A percentile compares a stretch with the other conserved stretches of the same genome.
Evolutionary conservation across 2,113 vertebrate genomes (phyloP).

Genomic region (Accipiter virgatus): DNA sequence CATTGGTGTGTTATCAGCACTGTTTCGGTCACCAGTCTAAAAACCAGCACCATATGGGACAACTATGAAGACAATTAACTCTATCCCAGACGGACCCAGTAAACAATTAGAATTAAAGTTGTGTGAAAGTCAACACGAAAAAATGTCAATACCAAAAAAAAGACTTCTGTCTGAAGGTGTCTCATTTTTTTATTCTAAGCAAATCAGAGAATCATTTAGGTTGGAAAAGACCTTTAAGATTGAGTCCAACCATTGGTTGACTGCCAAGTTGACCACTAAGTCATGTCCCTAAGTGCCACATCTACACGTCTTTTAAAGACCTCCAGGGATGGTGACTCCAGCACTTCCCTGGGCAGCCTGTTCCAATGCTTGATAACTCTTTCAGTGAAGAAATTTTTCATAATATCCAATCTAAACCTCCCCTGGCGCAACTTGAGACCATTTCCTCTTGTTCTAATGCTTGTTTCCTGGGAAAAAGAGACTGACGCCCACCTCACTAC

Average conservation of each 20-base stretch:
- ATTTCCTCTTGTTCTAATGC: background rate
- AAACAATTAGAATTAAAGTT: background rate
- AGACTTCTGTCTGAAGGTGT: background rate
- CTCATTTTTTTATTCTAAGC: background rate
- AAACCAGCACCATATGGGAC: background rate
- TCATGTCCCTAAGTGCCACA: background rate
- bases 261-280: too few species aligned
- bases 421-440: background rate
- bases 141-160: background rate
- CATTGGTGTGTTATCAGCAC: background rate
- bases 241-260: background rate
- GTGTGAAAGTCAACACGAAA: background rate
- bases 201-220: background rate
- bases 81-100: background rate
- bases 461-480: background rate
- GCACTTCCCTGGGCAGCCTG: accelerated
- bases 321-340: background rate
- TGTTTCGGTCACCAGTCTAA: background rate
- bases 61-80: background rate
- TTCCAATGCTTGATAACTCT: background rate
- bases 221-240: background rate
- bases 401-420: background rate
- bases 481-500: accelerated
- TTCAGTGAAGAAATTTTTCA: background rate
- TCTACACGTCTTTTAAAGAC: background rate